Conservation (phyloP, 2,888 invertebrate genomes). For the Sphecodes monilicornis region DNA sequence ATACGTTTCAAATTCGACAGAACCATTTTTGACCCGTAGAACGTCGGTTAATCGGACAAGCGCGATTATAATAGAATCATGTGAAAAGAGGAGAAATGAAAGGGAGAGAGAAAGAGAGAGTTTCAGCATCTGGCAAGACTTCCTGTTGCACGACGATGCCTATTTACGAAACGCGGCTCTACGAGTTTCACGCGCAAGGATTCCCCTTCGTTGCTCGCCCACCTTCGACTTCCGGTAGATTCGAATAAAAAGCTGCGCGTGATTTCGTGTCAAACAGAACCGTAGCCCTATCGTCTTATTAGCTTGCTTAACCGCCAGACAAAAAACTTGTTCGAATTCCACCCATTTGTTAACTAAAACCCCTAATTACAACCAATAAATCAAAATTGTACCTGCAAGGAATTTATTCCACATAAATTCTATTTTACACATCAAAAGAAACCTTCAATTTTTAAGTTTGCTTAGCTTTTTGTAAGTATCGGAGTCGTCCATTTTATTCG, state of each 20-base stretch:
- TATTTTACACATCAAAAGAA: not conserved
- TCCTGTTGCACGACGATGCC: slow-evolving; percentile 64
- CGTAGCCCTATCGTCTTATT: not conserved
- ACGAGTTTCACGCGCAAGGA: slow-evolving; percentile 60
- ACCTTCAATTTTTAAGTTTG: not conserved
- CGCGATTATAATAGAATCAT: slow-evolving; percentile 52
- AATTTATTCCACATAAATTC: not conserved
- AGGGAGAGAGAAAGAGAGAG: slow-evolving; percentile 38
- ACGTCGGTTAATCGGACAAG: slow-evolving; percentile 19
- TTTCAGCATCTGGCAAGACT: slow-evolving; percentile 71
- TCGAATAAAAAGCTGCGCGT: slow-evolving; percentile 55
- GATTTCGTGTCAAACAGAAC: slow-evolving; percentile 38
- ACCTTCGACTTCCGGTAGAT: slow-evolving; percentile 64
- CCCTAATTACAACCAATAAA: not conserved
- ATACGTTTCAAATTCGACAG: slow-evolving; percentile 9
- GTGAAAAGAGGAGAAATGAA: slow-evolving; percentile 30
- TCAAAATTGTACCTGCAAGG: not conserved
- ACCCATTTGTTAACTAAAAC: not conserved
- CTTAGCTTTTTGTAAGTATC: too few relatives aligned
- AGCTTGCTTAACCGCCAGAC: not conserved
- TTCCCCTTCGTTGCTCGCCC: slow-evolving; percentile 52
- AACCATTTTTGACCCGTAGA: not conserved
- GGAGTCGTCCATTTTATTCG: too few relatives aligned
- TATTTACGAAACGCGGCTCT: slow-evolving; percentile 65
- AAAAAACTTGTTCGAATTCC: not conserved